Conservation (phyloP, 2,797 vertebrate genomes). For the Pseudomugil gertrudae region DNA sequence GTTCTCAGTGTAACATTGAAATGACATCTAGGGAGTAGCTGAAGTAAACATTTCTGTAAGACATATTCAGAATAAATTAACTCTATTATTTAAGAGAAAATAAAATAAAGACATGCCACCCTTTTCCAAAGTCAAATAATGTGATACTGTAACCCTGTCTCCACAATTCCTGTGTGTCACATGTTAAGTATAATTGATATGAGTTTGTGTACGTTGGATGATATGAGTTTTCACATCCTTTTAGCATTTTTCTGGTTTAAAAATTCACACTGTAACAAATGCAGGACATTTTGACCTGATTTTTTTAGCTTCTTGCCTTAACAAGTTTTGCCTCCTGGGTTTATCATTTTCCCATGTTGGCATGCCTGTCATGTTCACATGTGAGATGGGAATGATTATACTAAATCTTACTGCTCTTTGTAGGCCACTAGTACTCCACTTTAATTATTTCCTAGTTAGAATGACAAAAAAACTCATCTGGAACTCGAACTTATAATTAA, state of each 20-base stretch:
- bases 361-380: conserved; percentile 19
- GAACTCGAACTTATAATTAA: conserved; percentile 12
- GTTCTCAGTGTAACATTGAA: conserved; percentile 8
- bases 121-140: background rate
- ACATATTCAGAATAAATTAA: conserved; percentile 17
- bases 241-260: conserved; percentile 7
- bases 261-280: conserved; percentile 1
- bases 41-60: conserved; percentile 20
- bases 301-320: conserved; percentile 20
- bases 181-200: conserved; percentile 9
- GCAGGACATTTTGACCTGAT: conserved; percentile 9
- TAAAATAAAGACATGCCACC: background rate
- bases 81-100: conserved; percentile 4
- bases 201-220: conserved; percentile 4
- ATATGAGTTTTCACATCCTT: background rate
- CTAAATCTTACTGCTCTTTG: conserved; percentile 10
- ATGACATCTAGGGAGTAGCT: conserved; percentile 4
- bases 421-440: conserved; percentile 4
- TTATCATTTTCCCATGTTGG: conserved; percentile 7
- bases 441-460: conserved; percentile 15
- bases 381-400: conserved; percentile 16
- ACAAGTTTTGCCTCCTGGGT: conserved; percentile 12
- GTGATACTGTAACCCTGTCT: background rate
- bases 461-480: background rate
- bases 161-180: background rate